phyloP scores from a whole-genome alignment of 2,113 vertebrate genomes.

The Pseudopipra pipra region DNA sequence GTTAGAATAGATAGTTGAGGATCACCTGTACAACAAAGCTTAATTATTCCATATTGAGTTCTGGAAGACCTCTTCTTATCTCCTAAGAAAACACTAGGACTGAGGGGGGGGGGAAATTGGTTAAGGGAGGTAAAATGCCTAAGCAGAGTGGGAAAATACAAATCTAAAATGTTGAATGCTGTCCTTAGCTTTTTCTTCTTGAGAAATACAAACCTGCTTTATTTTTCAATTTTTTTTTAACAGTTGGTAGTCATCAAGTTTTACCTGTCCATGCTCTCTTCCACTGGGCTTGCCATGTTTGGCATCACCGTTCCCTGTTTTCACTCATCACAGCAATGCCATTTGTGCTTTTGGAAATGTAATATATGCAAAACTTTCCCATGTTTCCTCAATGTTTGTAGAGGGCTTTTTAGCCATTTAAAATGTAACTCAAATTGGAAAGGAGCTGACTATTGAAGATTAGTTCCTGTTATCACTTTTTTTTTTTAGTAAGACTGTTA shows the following conservation, averaged over 20 bases:
- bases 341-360: neutral
- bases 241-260: neutral
- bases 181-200: neutral
- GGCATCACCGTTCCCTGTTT: neutral
- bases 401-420: neutral
- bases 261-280: neutral
- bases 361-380: rapidly evolving
- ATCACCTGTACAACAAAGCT: neutral
- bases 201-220: neutral
- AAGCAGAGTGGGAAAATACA: neutral
- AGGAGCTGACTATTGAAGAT: neutral
- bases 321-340: neutral
- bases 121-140: neutral
- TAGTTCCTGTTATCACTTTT: neutral
- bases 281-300: neutral
- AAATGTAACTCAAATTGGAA: neutral
- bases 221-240: neutral
- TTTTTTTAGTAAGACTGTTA: neutral
- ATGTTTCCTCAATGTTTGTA: neutral
- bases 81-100: neutral
- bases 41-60: neutral
- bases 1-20: neutral
- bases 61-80: neutral
- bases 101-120: neutral
- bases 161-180: neutral